Evolutionary conservation across 2,888 invertebrate species (phyloP).

Genomic region (Allolobophora icterica): DNA sequence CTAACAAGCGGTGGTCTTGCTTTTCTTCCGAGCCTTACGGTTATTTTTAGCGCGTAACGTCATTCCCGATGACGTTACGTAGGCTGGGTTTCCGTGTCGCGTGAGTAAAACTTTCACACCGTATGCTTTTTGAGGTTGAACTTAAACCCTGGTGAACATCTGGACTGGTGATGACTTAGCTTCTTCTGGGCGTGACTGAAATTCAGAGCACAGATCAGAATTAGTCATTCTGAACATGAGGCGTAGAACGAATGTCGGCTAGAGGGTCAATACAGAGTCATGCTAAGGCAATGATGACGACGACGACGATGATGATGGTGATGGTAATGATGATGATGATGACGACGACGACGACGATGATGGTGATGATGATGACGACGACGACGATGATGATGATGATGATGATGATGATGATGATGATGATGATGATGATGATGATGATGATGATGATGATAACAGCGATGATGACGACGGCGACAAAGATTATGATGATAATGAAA

Average conservation of each 20-base stretch:
- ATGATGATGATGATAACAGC: too few species aligned
- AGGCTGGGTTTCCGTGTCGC: background rate
- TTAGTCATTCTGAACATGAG: background rate
- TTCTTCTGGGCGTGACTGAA: background rate
- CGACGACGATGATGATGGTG: background rate
- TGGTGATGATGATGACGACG: background rate
- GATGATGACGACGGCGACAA: too few species aligned
- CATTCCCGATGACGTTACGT: background rate
- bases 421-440: too few species aligned
- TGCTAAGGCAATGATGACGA: background rate
- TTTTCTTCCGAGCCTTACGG: background rate
- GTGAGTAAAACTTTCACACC: background rate
- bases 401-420: too few species aligned
- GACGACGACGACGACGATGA: background rate
- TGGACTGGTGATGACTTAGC: background rate
- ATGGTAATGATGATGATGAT: background rate
- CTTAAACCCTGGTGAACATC: background rate
- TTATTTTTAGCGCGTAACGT: background rate
- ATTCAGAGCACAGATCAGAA: background rate
- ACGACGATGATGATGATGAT: background rate
- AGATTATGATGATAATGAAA: background rate
- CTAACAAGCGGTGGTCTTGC: background rate
- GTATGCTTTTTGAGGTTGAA: background rate
- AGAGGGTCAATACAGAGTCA: too few species aligned
- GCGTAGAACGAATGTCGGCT: too few species aligned